These are phyloP conservation scores for Solen grandis DNA, from an alignment of 1,140 invertebrate species.

Conservation along the genomic window DNA sequence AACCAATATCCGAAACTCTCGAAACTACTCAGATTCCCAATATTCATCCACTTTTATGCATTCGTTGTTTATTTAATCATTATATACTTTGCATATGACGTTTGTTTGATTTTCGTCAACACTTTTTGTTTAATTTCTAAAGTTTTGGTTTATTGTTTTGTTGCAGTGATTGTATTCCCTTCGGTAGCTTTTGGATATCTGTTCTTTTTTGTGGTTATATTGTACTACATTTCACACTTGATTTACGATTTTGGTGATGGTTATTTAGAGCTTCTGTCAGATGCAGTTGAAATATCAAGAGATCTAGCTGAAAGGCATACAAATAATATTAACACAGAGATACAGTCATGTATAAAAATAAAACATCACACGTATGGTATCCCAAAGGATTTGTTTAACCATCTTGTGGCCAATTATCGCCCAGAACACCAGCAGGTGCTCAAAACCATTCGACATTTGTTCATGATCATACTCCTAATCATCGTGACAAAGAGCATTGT, in stretches of 20 bases:
- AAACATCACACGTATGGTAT: neutral
- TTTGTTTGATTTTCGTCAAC: neutral
- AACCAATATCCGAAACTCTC: neutral
- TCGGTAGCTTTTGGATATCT: conserved; percentile 17
- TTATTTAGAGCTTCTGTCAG: neutral
- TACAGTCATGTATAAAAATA: neutral
- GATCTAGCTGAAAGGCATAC: neutral
- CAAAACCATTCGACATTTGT: too few relatives aligned
- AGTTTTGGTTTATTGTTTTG: conserved; percentile 10
- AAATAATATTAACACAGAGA: neutral
- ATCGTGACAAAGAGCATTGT: neutral
- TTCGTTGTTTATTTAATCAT: neutral
- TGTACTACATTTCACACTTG: conserved; percentile 7
- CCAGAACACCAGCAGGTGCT: too few relatives aligned
- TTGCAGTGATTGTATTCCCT: conserved; percentile 5
- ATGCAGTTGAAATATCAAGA: neutral
- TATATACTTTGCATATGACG: conserved; percentile 1
- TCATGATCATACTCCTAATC: too few relatives aligned
- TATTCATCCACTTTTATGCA: neutral
- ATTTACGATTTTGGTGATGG: too few relatives aligned
- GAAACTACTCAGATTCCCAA: neutral
- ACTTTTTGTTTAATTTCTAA: neutral
- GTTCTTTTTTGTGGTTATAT: conserved; percentile 20
- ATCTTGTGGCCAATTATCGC: conserved; percentile 5
- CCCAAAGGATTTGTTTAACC: conserved; percentile 27